Evolutionary conservation across 1,140 invertebrate genomes (phyloP), one percentile per base, ranked within the genome.

Genomic region (Grapholita molesta): DNA sequence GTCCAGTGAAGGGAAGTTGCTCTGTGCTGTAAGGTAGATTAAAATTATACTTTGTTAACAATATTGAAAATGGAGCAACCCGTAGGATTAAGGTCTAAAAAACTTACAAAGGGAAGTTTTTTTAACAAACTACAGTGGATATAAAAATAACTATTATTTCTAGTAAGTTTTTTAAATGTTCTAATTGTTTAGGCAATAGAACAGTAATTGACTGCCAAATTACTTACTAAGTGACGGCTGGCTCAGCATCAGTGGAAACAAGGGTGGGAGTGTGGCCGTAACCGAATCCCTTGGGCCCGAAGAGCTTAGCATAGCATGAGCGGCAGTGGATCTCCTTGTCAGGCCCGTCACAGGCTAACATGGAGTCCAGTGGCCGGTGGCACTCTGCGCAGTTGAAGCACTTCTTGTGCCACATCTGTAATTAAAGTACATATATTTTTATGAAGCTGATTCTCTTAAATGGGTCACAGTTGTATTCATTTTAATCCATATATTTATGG

Each of bases 341-440:
- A 64, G 97, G 97, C 9, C 96, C 97, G 81, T 98, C 97, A 82
- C 96, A 97, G 55, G 97, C 97, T 66, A 97, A 88, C 93, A 97
- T 95, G 0, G 98, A 99, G 88, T 99, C 99, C 71, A 99, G 91
- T 35, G 98, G 97, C 74, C 98, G 96, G 83, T 98, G 97, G 86
- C 99, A 99, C 84, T 97, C 96, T 66, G 94, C 94, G 83, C 97
- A 99, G 91, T 95, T 97, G 94, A 98, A 99, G 91, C 97, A 99
- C 83, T 95, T 96, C 92, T 97, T 98, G 92, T 99, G 98, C 97
- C 97, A 99, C 95, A 97, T 97, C 94, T 96, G 77, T 23, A 87
- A 77, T 21, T 48, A 4, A 32, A 35, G 7, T 23, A 35, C 4
- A 1, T 30, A n/a, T 12, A 64, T 24, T 15, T 61, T 9, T 8